Evolutionary conservation across 2,888 invertebrate genomes (phyloP).

Genomic region (Lasioglossum malachurum): DNA sequence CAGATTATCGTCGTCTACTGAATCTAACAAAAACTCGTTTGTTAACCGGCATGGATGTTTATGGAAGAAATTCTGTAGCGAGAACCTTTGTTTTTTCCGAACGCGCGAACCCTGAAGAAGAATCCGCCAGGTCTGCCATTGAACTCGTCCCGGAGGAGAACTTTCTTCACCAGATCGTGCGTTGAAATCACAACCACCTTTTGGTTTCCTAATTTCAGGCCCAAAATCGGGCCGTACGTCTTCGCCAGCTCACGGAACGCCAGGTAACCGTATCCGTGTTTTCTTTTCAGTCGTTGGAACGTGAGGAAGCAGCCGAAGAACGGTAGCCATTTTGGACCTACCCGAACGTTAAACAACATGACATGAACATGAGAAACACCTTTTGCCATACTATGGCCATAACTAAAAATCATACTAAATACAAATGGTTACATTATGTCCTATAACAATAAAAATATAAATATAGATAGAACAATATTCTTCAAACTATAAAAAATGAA

Average conservation of each 20-base stretch:
- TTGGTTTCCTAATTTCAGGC: constrained; percentile 88
- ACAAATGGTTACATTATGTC: neutral
- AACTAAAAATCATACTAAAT: neutral
- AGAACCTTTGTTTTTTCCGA: constrained; percentile 89
- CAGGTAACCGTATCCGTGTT: constrained; percentile 86
- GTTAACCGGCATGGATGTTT: neutral
- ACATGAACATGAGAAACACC: neutral
- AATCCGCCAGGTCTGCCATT: constrained; percentile 91
- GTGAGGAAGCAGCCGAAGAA: constrained; percentile 86
- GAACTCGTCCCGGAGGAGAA: constrained; percentile 88
- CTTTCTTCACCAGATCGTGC: constrained; percentile 87
- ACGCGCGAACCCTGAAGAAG: constrained; percentile 88
- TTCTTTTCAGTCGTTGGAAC: constrained; percentile 82
- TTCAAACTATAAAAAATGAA: neutral
- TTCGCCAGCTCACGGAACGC: constrained; percentile 87
- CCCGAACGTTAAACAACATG: neutral
- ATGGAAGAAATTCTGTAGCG: neutral
- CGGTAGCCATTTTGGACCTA: constrained; percentile 87
- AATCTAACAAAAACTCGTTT: neutral
- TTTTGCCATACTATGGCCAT: neutral
- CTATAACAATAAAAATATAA: neutral
- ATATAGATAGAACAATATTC: neutral
- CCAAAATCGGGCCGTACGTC: constrained; percentile 88
- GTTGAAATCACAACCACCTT: constrained; percentile 88
- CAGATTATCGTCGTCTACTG: neutral